Conservation (phyloP, 2,797 vertebrate species). For the Molossus alvarezi region DNA sequence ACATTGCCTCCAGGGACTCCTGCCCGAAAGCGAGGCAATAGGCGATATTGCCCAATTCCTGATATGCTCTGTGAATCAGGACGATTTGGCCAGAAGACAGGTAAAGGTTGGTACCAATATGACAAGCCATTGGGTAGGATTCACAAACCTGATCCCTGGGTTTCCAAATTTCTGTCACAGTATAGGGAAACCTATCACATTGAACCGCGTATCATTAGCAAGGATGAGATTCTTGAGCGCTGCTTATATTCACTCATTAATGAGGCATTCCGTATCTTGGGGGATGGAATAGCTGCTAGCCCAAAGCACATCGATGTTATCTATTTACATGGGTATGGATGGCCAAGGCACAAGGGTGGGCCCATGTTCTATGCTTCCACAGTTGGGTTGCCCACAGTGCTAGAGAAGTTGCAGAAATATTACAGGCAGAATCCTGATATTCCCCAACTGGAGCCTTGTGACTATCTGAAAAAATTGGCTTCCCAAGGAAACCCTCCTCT, state of each 20-base stretch:
- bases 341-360: conserved; percentile 94
- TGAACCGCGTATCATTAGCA: conserved; percentile 87
- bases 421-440: conserved; percentile 92
- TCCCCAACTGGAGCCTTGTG: conserved; percentile 92
- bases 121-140: conserved; percentile 91
- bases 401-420: conserved; percentile 94
- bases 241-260: conserved; percentile 94
- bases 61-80: conserved; percentile 95
- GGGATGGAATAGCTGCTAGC: conserved; percentile 93
- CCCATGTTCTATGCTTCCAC: conserved; percentile 96
- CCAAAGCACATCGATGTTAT: conserved; percentile 96
- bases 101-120: conserved; percentile 95
- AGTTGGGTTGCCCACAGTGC: conserved; percentile 92
- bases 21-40: conserved; percentile 87
- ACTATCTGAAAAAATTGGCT: conserved; percentile 93
- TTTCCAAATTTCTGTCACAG: conserved; percentile 91
- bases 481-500: conserved; percentile 93
- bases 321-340: conserved; percentile 95
- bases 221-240: conserved; percentile 95
- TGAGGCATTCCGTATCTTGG: conserved; percentile 95
- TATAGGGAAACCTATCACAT: conserved; percentile 92
- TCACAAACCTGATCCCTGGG: conserved; percentile 93
- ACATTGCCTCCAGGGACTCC: conserved; percentile 85
- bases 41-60: conserved; percentile 94
- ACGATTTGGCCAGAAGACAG: conserved; percentile 95